Evolutionary conservation across 1,140 invertebrate species (phyloP).

Genomic region (Brachionus paranguensis): DNA sequence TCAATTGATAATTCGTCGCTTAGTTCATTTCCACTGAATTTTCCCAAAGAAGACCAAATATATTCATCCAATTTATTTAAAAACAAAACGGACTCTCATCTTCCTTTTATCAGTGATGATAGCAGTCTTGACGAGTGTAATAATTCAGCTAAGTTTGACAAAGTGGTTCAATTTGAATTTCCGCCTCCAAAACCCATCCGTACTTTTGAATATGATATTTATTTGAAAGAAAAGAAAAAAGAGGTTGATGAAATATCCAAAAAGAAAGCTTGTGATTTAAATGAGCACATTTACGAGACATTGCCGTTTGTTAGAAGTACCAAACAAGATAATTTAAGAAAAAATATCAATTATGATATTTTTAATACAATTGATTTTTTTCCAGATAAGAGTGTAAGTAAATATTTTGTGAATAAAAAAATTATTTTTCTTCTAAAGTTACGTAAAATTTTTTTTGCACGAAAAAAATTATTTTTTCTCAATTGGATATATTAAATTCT

Average conservation of each 20-base stretch:
- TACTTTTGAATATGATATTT: conserved; percentile 38
- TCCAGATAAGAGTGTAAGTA: neutral
- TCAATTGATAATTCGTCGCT: neutral
- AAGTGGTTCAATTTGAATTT: neutral
- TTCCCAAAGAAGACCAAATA: neutral
- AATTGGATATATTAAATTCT: neutral
- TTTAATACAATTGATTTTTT: neutral
- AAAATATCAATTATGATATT: neutral
- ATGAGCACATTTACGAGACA: conserved; percentile 29
- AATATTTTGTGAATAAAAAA: neutral
- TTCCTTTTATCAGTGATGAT: conserved; percentile 2
- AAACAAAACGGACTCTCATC: neutral
- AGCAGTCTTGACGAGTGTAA: neutral
- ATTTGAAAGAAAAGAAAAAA: neutral
- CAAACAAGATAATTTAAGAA: neutral
- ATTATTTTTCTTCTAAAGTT: neutral
- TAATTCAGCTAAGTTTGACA: neutral
- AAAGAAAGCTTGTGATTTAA: neutral
- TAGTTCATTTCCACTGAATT: neutral
- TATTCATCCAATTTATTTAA: neutral
- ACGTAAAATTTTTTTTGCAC: too few relatives aligned
- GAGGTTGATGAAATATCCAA: neutral
- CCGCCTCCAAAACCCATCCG: conserved; percentile 23
- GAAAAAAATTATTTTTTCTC: neutral
- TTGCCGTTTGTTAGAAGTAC: neutral